Evolutionary conservation across 2,888 invertebrate genomes (phyloP), one percentile per base, ranked within the genome.

Genomic region (Oscheius onirici): DNA sequence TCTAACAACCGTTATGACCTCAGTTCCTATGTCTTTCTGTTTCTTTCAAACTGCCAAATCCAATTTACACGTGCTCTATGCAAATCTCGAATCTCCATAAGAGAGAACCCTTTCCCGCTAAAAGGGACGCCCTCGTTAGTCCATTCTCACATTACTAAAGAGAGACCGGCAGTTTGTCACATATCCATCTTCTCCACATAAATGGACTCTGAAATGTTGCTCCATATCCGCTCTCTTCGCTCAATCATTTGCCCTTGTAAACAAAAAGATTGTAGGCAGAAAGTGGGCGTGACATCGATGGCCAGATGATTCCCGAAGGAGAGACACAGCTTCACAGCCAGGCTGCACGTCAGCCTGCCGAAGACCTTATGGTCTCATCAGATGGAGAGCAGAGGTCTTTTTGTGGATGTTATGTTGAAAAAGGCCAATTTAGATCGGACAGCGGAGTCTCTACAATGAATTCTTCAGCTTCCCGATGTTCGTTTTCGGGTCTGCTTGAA

Each of bases 401-500:
- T 24, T 52, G n/a, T 17, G n/a, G 6, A 8, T 49, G 8, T 52
- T 52, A 20, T 17, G 15, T 57, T 34, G 2, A 26, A 17, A 15
- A 2, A 8, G 3, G 8, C 11, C 15, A 15, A 34, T 70, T 11
- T 24, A 70, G 70, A 52, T 54, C 61, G 2, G 71, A 71, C 41
- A 66, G 66, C 20, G 71, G 71, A 17, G 58, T 71, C 11, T 71
- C 71, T 5, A 71, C 71, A 20, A 71, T 71, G 65, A 65, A 71
- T 43, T 66, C 66, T 15, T 41, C 63, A 24, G 58, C 71, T 11
- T 69, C 69, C 6, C 26, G 69, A 40, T 41, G 68, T 26, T 51
- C 44, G 2, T 44, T 55, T 17, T 57, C 57, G 1, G 57, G 34
- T n/a, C 57, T 57, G n/a, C 10, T 51, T 0, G 63, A 63, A 15